phyloP scores from a whole-genome alignment of 2,113 vertebrate species.

The Rhinoptilus africanus region DNA sequence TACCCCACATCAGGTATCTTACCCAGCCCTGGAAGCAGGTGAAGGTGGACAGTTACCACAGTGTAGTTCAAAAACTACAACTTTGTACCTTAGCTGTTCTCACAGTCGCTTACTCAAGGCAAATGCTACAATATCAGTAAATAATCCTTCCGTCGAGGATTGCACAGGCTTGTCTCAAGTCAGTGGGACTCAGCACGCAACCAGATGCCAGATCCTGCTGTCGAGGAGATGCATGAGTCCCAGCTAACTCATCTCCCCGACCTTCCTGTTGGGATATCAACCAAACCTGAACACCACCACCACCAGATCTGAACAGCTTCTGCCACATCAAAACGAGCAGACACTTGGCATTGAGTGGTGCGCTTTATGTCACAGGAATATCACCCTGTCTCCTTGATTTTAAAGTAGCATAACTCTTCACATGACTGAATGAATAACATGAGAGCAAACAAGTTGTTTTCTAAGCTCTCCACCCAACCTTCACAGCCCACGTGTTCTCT shows the following conservation, averaged over 20 bases:
- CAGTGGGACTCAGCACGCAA: no score
- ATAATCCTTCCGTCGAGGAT: not conserved
- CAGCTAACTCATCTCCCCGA: not conserved
- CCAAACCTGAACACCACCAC: not conserved
- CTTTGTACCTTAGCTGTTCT: not conserved
- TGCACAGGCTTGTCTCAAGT: not conserved
- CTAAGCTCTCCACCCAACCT: not conserved
- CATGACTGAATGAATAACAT: not conserved
- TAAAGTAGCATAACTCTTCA: not conserved
- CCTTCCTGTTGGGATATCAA: not conserved
- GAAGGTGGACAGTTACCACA: not conserved
- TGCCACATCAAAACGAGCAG: not conserved
- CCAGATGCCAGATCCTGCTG: not conserved
- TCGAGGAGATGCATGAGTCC: rapidly evolving
- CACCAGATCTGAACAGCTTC: not conserved
- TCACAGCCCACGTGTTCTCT: not conserved
- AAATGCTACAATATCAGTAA: not conserved
- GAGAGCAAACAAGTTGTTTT: not conserved
- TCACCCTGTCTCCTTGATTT: not conserved
- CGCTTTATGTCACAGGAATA: not conserved
- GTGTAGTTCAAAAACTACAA: rapidly evolving
- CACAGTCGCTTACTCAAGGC: not conserved
- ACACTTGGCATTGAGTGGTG: rapidly evolving
- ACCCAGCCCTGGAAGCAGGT: not conserved
- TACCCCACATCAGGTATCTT: not conserved